Base-by-base conservation (phyloP, 2,888 invertebrate species). In the Parasteatoda lunata region DNA sequence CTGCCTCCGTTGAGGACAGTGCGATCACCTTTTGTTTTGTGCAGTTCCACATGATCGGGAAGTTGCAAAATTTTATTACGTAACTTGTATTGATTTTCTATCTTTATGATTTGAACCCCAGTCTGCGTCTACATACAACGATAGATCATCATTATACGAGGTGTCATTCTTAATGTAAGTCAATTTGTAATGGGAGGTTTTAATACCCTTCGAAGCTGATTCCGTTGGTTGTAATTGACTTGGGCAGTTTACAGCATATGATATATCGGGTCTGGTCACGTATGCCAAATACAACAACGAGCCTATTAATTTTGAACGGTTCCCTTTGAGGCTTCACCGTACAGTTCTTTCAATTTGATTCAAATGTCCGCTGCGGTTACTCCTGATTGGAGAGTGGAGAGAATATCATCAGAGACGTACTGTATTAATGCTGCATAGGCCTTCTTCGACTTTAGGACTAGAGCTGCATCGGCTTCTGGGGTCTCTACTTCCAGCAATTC, bases 191-290 rank as follows among this genome's bases (percentile, higher is more conserved):
- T 8, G 8, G 3, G 7, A 51, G 11, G 77, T 69, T 52, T 11
- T n/a, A 4, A 76, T 51, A 11, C 30, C 5, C 47, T 52, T 77
- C 8, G 0, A 77, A 30, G 77, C 51, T 5, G 48, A 48, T 65
- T 77, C 76, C n/a, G 76, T 65, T 30, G 76, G 76, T 48, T 77
- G 76, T 49, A 77, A 65, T 65, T 77, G 76, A 49, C 66, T 77
- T 49, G 65, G 8, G 48, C 2, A 77, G 15, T 65, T 77, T n/a
- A 77, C 76, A 54, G 76, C 48, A 48, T 48, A 77, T 6, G 49
- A 48, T 30, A 77, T 77, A 66, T 77, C 76, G 4, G 76, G 76
- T 77, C 76, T 47, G 9, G 76, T 30, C 49, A 49, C 49, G 6
- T 48, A 15, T 1, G 65, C 76, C 3, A 77, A 49, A 49, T 77